phyloP scores from a whole-genome alignment of 1,140 invertebrate species.

The Plodia interpunctella region DNA sequence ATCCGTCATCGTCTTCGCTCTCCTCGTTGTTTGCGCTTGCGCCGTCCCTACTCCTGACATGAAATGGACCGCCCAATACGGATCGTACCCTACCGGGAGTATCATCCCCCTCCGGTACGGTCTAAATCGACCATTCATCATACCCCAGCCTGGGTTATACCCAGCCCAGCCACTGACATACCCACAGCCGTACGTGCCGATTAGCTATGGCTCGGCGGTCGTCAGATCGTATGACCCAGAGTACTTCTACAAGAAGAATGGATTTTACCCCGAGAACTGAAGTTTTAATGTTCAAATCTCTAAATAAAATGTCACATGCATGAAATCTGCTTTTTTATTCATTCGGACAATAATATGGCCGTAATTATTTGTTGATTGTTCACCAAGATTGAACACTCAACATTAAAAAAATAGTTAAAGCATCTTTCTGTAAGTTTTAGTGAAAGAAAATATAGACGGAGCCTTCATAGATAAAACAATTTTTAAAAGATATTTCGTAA shows the following conservation, averaged over 20 bases:
- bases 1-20: neutral
- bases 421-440: too few species aligned
- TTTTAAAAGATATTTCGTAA: too few species aligned
- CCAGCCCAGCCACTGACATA: too few species aligned
- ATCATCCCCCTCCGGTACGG: neutral
- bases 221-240: slow-evolving; percentile 13
- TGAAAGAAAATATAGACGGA: too few species aligned
- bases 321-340: neutral
- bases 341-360: neutral
- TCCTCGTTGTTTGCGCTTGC: neutral
- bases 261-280: slow-evolving; percentile 12
- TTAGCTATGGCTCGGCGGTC: neutral
- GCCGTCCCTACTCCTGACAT: slow-evolving; percentile 1
- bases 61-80: slow-evolving; percentile 18
- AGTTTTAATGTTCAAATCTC: neutral
- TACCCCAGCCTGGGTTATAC: neutral
- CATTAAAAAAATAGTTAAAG: too few species aligned
- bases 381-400: too few species aligned
- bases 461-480: too few species aligned
- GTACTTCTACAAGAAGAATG: slow-evolving; percentile 12
- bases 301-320: neutral
- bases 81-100: neutral
- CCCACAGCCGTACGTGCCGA: neutral
- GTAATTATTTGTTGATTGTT: too few species aligned
- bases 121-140: neutral